Conservation (phyloP, 2,797 vertebrate species). For the Hyperoplus lanceolatus region DNA sequence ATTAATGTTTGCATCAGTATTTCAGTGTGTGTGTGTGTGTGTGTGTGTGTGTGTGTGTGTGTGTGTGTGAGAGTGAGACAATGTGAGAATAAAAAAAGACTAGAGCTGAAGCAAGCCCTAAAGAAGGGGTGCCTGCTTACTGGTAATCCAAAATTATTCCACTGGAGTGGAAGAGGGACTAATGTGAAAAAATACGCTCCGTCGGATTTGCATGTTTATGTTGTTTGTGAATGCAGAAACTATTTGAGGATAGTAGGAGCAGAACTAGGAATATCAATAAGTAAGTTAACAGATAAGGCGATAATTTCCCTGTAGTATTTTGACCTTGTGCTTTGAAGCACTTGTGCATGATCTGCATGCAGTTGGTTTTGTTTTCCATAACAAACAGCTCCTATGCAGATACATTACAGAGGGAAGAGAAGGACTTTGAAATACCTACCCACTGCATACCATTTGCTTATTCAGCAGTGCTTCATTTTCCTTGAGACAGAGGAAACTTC, state of each 20-base stretch:
- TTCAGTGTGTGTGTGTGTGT: constrained; percentile 10
- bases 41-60: constrained; percentile 4
- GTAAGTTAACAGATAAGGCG: constrained; percentile 72
- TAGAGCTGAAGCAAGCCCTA: constrained; percentile 55
- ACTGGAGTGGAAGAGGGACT: constrained; percentile 52
- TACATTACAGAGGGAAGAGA: constrained; percentile 76
- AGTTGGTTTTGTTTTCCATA: constrained; percentile 79
- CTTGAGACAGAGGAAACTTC: constrained; percentile 77
- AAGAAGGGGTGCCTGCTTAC: constrained; percentile 49
- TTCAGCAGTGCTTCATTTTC: constrained; percentile 82
- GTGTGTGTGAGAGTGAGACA: not conserved
- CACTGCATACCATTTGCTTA: constrained; percentile 82
- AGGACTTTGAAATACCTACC: constrained; percentile 79
- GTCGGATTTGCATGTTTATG: constrained; percentile 78
- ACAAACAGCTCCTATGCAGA: constrained; percentile 78
- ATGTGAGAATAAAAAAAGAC: constrained; percentile 7
- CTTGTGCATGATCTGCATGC: constrained; percentile 78
- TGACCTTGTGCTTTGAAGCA: constrained; percentile 82
- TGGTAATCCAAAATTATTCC: constrained; percentile 74
- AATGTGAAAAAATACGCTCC: constrained; percentile 52
- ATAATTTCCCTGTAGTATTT: constrained; percentile 78
- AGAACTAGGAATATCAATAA: constrained; percentile 73
- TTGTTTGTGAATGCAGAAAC: constrained; percentile 68
- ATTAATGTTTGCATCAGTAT: constrained; percentile 39
- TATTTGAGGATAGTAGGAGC: constrained; percentile 57